These are phyloP conservation scores for Caenorhabditis imperialis DNA, from an alignment of 2,888 invertebrate species.

Conservation along the genomic window DNA sequence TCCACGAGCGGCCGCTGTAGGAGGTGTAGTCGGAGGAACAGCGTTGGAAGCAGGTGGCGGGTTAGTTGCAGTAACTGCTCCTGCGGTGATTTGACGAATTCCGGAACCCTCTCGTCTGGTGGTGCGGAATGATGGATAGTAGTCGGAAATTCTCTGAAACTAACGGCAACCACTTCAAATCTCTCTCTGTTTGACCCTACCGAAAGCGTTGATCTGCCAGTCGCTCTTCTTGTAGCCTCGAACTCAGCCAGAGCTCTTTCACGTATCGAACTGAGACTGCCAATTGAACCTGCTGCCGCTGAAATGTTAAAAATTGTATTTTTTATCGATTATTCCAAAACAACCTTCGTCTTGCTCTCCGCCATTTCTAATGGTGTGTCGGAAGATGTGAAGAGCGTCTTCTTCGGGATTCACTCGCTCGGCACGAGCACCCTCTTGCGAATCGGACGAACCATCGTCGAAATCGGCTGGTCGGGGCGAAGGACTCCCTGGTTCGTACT, in stretches of 20 bases:
- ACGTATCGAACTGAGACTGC: slow-evolving; percentile 4
- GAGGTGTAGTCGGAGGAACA: neutral
- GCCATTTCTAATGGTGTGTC: too few species aligned
- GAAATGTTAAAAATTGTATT: neutral
- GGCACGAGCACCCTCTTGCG: slow-evolving; percentile 29
- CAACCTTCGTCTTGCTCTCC: too few species aligned
- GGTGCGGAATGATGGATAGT: neutral
- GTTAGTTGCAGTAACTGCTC: neutral
- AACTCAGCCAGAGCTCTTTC: slow-evolving; percentile 8
- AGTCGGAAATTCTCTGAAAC: slow-evolving; percentile 6
- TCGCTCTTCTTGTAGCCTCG: neutral
- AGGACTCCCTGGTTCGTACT: slow-evolving; percentile 18
- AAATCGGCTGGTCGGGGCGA: slow-evolving; percentile 11
- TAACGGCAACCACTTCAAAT: too few species aligned
- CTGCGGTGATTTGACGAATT: neutral
- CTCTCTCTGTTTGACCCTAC: too few species aligned
- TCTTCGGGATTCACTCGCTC: too few species aligned
- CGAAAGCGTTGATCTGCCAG: neutral
- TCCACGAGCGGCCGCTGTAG: neutral
- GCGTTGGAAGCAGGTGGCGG: neutral
- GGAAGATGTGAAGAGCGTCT: too few species aligned
- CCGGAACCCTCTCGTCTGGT: neutral
- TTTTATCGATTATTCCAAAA: too few species aligned
- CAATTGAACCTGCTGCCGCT: neutral
- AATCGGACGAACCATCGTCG: slow-evolving; percentile 33